Base-by-base conservation (phyloP, 2,113 vertebrate genomes). In the Takifugu bimaculatus region DNA sequence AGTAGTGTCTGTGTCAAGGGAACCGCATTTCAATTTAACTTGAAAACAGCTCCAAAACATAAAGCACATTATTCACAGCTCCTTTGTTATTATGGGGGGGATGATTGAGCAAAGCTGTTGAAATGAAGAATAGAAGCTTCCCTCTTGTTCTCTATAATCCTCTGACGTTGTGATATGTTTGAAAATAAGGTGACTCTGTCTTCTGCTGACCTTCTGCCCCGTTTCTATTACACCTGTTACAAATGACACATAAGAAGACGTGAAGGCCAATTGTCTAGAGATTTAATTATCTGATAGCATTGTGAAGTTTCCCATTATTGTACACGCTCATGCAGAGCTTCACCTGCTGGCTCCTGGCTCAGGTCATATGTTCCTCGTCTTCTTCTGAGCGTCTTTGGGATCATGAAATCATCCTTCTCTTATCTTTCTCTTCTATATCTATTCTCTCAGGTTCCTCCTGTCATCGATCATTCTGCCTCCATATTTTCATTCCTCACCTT, bases 211-310 rank as follows among this genome's bases (percentile, higher is more conserved):
- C 67, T 76, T 83, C 84, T 78, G 83, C 61, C 74, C 55, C 68
- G 83, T 79, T 85, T 87, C 61, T 15, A 82, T 85, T 87, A 75
- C 77, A 82, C 65, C 82, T 79, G 77, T 86, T 66, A 53, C 69
- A 82, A 74, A 59, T 6, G 47, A 80, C 84, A 80, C 73, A 83
- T 75, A 70, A 82, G 79, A 70, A 66, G 85, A 81, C 57, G 71
- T 75, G 78, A 78, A 65, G 81, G 66, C 63, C 86, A 80, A 87
- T 85, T 85, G 85, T 85, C 83, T 79, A 50, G 65, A 82, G 90
- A 92, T 92, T 89, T 78, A 91, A 91, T 92, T 90, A 90, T 91
- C 84, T 90, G 90, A 92, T 92, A 90, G 45, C 69, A 87, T 88
- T 90, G 87, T 61, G 42, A 80, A 65, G 13, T 79, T 82, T 84